phyloP scores from a whole-genome alignment of 2,113 vertebrate genomes.

The Malurus cyaneus region DNA sequence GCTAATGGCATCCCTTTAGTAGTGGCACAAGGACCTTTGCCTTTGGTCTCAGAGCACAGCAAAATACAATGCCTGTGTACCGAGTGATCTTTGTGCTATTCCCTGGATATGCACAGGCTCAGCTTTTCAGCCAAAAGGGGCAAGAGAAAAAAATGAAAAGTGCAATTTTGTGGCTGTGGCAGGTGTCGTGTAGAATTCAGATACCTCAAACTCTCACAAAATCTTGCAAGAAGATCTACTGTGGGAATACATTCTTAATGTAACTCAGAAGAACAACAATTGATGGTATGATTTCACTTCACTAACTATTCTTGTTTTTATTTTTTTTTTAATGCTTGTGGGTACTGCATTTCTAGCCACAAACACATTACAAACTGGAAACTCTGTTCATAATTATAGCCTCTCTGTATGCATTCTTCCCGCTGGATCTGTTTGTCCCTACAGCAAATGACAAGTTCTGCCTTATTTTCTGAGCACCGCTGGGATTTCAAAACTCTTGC shows the following conservation, averaged over 20 bases:
- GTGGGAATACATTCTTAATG: not conserved
- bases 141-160: not conserved
- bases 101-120: not conserved
- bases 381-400: not conserved
- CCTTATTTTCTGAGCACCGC: not conserved
- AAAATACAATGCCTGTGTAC: not conserved
- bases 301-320: rapidly evolving
- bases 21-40: not conserved
- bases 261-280: not conserved
- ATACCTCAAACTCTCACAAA: not conserved
- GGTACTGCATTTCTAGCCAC: not conserved
- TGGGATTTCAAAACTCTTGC: not conserved
- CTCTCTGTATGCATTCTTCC: not conserved
- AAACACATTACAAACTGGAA: not conserved
- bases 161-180: not conserved
- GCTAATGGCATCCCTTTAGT: not conserved
- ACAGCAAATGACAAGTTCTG: not conserved
- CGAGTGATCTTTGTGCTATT: not conserved
- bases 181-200: not conserved
- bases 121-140: not conserved
- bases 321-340: not conserved
- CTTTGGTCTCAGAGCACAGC: not conserved
- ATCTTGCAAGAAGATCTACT: not conserved
- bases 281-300: not conserved
- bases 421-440: not conserved